Base-by-base conservation (phyloP, 2,888 invertebrate species). In the Thymelicus lineola region DNA sequence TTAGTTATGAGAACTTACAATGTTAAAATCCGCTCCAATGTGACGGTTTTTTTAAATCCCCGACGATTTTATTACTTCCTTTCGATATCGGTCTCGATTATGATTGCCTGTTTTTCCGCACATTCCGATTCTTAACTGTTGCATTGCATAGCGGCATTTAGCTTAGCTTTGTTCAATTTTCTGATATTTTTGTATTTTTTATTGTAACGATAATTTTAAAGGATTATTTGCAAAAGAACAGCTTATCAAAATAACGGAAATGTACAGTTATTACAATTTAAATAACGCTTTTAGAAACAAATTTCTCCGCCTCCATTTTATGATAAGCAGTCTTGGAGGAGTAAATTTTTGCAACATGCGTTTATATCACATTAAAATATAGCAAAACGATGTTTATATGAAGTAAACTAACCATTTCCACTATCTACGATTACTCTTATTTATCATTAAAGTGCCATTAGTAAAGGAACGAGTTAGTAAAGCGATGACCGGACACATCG, bases 21-120 rank as follows among this genome's bases (percentile, higher is more conserved):
- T 77, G 76, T 76, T 75, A 74, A 71, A 62, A 73, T 61, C 73
- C 72, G 74, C 72, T 73, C 70, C 46, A 65, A 69, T 45, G 64
- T 61, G 58, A 66, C 71, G 42, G 72, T 77, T 77, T 69, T 28
- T 77, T 77, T 74, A 14, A 42, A 75, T 73, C 61, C 53, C 63
- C 42, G 57, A 72, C 72, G 70, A 76, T 77, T 79, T 78, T 77
- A 79, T 79, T 76, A 71, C 78, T 78, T 79, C 79, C 78, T 76
- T 73, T 71, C 60, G 68, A 69, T 72, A 73, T 74, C 61, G 57
- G 64, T n/a, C 64, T 50, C 35, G 69, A 63, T 64, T 70, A 70
- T 64, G 70, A 70, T 59, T 70, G 45, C 46, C 42, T 7, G 28
- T 68, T 68, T 58, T 68, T 68, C 28, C 35, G 20, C 57, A 42